Conservation (phyloP, 2,888 invertebrate genomes). For the Mesochorus sp. region DNA sequence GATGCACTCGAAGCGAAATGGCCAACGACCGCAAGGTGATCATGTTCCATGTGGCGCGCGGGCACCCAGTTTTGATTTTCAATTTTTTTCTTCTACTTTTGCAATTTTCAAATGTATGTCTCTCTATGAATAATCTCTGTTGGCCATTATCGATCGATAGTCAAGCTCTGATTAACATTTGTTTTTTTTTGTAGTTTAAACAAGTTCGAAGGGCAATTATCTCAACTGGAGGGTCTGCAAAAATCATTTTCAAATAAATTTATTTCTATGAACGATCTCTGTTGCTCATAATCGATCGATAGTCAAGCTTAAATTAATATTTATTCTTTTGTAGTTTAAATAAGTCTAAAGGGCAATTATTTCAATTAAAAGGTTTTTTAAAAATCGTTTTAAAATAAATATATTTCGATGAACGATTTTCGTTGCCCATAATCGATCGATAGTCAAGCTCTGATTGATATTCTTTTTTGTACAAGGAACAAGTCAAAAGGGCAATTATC, state of each 20-base stretch:
- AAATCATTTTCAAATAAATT: too few species aligned
- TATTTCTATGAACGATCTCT: too few species aligned
- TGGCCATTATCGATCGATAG: neutral
- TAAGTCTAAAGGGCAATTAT: too few species aligned
- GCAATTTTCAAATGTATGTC: too few species aligned
- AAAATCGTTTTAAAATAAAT: too few species aligned
- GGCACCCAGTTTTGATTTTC: slow-evolving; percentile 19
- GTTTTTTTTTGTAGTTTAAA: neutral
- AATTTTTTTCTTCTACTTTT: neutral
- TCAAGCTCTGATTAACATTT: neutral
- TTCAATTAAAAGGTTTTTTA: too few species aligned
- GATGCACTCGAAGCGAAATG: slow-evolving; percentile 53
- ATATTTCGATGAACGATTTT: too few species aligned
- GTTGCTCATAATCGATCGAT: neutral
- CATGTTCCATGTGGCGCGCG: neutral
- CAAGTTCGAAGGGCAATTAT: too few species aligned
- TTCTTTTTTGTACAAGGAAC: too few species aligned
- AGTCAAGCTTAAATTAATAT: neutral
- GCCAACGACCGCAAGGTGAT: slow-evolving; percentile 58
- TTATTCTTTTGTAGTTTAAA: neutral
- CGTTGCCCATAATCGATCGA: neutral
- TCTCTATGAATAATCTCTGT: too few species aligned
- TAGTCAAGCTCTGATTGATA: neutral
- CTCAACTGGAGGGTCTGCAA: too few species aligned
- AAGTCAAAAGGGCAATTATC: neutral